phyloP scores from a whole-genome alignment of 1,140 invertebrate species.

The Archivesica marissinica region DNA sequence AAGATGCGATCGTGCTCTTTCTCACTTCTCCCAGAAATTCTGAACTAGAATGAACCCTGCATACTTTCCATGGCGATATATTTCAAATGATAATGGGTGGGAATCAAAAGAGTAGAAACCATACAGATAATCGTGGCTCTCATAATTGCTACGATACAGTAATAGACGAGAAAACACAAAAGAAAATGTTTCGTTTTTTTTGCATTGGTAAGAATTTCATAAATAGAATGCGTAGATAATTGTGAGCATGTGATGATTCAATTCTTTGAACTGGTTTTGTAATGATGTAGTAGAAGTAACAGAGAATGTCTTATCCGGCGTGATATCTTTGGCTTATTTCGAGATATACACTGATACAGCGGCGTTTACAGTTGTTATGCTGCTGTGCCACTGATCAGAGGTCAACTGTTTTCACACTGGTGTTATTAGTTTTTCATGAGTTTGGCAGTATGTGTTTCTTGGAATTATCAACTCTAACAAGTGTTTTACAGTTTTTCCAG shows the following conservation, averaged over 20 bases:
- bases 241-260: background rate
- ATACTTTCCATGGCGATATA: no score
- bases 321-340: background rate
- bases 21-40: no score
- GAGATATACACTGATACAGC: background rate
- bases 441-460: background rate
- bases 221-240: background rate
- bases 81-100: no score
- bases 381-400: background rate
- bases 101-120: no score
- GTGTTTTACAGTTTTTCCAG: slow-evolving; percentile 8
- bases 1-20: no score
- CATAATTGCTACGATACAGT: no score
- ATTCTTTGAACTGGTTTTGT: background rate
- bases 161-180: no score
- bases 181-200: no score
- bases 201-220: background rate
- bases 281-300: background rate
- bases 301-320: background rate
- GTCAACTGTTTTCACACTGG: background rate
- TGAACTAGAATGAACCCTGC: no score
- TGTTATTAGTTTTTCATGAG: background rate
- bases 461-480: background rate
- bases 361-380: background rate
- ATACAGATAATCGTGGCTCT: no score